Evolutionary conservation across 2,113 vertebrate species (phyloP), one percentile per base, ranked within the genome.

Genomic region (Cromileptes altivelis): DNA sequence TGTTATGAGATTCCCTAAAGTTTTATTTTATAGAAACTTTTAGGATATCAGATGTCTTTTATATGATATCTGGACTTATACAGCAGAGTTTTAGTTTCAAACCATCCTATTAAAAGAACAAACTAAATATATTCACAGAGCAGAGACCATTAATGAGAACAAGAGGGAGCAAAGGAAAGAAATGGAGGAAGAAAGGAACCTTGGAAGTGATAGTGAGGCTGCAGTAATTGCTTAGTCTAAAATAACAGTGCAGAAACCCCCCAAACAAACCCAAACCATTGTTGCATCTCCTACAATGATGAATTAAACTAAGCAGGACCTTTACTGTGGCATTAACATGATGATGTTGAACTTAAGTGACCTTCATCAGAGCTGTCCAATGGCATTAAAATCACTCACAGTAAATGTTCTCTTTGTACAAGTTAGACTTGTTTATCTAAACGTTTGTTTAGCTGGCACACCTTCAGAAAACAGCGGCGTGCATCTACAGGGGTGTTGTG

Each of bases 241-340:
- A 45, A 45, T 11, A 21, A 60, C 15, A 52, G n/a, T 1, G 19
- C 30, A 30, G 30, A 30, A 30, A 30, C 4, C 30, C 30, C 42
- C n/a, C 4, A 61, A 84, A 75, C n/a, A 40, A 64, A 75, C 15
- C 27, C 12, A 21, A 58, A 57, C 13, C 19, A 9, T 23, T 14
- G 50, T 19, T 19, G 1, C 18, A 27, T 47, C 50, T 80, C 4
- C 15, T 14, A 27, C 7, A 10, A 45, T 12, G 11, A 12, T 10
- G 42, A 12, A 45, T 11, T 12, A 9, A 45, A 45, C 42, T 21
- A 53, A 45, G 40, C 17, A 4, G 30, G 12, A n/a, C 12, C 25
- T 62, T 40, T n/a, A 63, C 15, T 33, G 78, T 23, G 78, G n/a
- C 14, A 49, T 72, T 74, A 58, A 81, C 6, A 27, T 57, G 40